These are phyloP conservation scores for Microplitis manilae DNA, from an alignment of 2,888 invertebrate species.

Conservation along the genomic window DNA sequence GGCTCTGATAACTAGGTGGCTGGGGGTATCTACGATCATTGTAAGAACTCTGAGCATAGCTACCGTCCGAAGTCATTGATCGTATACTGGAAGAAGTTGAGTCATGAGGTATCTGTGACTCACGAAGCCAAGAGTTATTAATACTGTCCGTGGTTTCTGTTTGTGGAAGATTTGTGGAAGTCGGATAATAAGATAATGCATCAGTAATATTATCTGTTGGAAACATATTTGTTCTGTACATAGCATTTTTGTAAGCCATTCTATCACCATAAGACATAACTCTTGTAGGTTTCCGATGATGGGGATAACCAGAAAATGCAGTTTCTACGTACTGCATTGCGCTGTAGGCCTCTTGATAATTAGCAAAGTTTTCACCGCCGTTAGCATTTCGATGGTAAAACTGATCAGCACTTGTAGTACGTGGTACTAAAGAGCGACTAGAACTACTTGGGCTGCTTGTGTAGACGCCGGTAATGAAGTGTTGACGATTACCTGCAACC, in stretches of 20 bases:
- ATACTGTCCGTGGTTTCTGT: slow-evolving; percentile 69
- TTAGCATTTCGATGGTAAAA: slow-evolving; percentile 69
- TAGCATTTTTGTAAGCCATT: slow-evolving; percentile 76
- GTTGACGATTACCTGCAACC: slow-evolving; percentile 82
- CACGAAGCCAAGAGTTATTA: slow-evolving; percentile 76
- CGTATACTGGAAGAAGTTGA: slow-evolving; percentile 75
- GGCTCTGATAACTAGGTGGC: slow-evolving; percentile 66
- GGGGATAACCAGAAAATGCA: slow-evolving; percentile 64
- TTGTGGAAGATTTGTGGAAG: slow-evolving; percentile 76
- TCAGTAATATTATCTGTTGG: slow-evolving; percentile 83
- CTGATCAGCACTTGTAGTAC: slow-evolving; percentile 73
- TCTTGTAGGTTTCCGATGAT: slow-evolving; percentile 57
- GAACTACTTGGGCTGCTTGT: slow-evolving; percentile 78
- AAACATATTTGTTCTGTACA: slow-evolving; percentile 78
- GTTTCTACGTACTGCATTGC: slow-evolving; percentile 70
- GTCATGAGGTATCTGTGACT: slow-evolving; percentile 74
- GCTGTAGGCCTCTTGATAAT: slow-evolving; percentile 66
- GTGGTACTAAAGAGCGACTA: slow-evolving; percentile 73
- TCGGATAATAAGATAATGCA: slow-evolving; percentile 87
- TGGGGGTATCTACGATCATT: slow-evolving; percentile 64
- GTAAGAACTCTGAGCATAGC: slow-evolving; percentile 64
- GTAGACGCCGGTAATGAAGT: slow-evolving; percentile 83
- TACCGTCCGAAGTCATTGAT: slow-evolving; percentile 65
- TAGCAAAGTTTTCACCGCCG: slow-evolving; percentile 77
- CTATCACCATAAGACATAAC: slow-evolving; percentile 72